Conservation (phyloP, 2,113 vertebrate species). For the Prunella fulvescens region DNA sequence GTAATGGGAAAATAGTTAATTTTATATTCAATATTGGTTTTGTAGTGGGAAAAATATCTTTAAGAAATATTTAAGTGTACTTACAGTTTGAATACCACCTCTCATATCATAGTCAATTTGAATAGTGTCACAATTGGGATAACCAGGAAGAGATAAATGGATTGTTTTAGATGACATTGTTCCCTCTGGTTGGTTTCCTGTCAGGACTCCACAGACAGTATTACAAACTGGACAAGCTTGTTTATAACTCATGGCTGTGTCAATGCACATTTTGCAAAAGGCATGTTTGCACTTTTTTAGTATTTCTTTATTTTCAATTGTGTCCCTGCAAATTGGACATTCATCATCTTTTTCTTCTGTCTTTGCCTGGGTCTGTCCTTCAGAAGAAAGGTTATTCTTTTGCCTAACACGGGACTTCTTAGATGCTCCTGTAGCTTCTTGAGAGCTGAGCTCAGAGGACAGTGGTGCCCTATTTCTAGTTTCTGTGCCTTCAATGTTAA, state of each 20-base stretch:
- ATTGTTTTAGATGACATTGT: accelerated
- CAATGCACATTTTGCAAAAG: constrained; percentile 68
- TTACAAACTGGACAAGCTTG: constrained; percentile 68
- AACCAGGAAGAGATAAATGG: background rate
- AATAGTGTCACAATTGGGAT: constrained; percentile 26
- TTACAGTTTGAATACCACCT: constrained; percentile 71
- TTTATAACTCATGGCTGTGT: constrained; percentile 1
- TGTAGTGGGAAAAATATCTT: background rate
- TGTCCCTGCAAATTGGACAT: constrained; percentile 68
- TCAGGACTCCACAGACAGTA: constrained; percentile 18
- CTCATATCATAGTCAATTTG: background rate
- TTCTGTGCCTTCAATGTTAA: background rate
- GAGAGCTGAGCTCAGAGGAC: background rate
- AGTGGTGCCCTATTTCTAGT: background rate
- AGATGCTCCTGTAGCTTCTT: background rate
- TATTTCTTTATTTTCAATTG: constrained; percentile 27
- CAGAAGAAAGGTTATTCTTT: background rate
- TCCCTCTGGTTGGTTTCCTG: constrained; percentile 72
- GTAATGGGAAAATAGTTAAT: background rate
- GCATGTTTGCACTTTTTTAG: constrained; percentile 73
- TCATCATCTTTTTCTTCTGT: background rate
- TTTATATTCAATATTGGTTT: background rate
- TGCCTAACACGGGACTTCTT: background rate
- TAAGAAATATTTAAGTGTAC: constrained; percentile 27
- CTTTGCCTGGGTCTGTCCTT: background rate